phyloP scores from a whole-genome alignment of 2,888 invertebrate species.

The Dryobotodes eremita region DNA sequence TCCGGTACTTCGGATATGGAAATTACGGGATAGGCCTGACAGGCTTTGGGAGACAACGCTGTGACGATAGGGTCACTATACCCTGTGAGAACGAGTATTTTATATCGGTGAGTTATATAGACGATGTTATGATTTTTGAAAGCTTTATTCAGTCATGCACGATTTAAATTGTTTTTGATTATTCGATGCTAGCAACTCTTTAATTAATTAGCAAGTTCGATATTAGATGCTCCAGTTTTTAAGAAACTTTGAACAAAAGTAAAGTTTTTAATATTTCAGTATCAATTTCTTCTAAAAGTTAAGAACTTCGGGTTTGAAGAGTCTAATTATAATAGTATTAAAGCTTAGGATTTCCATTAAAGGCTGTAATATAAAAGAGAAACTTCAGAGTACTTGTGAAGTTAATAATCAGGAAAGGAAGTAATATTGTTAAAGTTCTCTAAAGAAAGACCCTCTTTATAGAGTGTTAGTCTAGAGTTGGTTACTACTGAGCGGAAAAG shows the following conservation, averaged over 20 bases:
- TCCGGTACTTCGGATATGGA: conserved; percentile 85
- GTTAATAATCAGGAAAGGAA: conserved; percentile 61
- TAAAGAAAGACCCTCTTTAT: conserved; percentile 51
- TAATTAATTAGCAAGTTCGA: not conserved
- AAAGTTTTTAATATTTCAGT: conserved; percentile 13
- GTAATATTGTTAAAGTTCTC: conserved; percentile 64
- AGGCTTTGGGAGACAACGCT: conserved; percentile 87
- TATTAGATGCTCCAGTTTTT: not conserved
- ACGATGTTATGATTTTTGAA: not conserved
- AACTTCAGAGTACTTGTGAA: conserved; percentile 59
- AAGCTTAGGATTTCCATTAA: conserved; percentile 55
- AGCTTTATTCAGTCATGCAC: not conserved
- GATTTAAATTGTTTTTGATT: too few relatives aligned
- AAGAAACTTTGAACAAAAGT: not conserved
- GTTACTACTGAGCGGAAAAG: conserved; percentile 40
- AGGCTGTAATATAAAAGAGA: conserved; percentile 52
- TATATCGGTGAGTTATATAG: conserved; percentile 90
- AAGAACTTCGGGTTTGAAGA: conserved; percentile 37
- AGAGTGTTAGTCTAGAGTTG: conserved; percentile 33
- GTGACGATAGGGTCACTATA: conserved; percentile 94
- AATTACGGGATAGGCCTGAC: conserved; percentile 79
- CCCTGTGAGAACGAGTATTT: conserved; percentile 96
- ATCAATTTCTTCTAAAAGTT: conserved; percentile 33
- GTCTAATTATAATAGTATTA: conserved; percentile 58
- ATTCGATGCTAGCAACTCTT: not conserved